Evolutionary conservation across 2,888 invertebrate genomes (phyloP), one percentile per base, ranked within the genome.

Genomic region (Lasioglossum calceatum): DNA sequence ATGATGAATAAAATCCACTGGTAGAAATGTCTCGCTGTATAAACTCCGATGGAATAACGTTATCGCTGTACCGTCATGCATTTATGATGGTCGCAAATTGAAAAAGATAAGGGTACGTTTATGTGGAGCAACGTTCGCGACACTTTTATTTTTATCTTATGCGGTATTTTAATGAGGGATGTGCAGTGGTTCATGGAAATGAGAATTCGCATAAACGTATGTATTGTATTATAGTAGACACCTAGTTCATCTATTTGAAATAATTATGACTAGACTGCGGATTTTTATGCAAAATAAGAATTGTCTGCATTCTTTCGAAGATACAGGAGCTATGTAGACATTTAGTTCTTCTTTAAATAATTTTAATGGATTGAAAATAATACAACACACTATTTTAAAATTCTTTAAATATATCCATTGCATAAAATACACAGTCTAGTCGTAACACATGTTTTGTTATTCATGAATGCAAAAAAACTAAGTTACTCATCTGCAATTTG

Each of bases 71-170:
- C 14, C 61, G 14, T 27, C 61, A 32, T 27, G 14, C 61, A 27
- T 32, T 32, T 27, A 5, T 16, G 27, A 61, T 27, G 27, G 27
- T 27, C 27, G 5, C 61, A 32, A 61, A 61, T 27, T 14, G 27
- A 64, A 54, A 54, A n/a, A 3, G n/a, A n/a, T 54, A n/a, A 54
- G 2, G 10, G 54, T 4, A n/a, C 23, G 23, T 54, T 54, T n/a
- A n/a, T 54, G 23, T 8, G 23, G 7, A 23, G 50, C 19, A 14
- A 19, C 27, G 58, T 54, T 75, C 44, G 72, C 86, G 77, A 88
- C 70, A 61, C 50, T 70, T 64, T 70, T 54, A 64, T 32, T 64
- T 64, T 64, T 64, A 64, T 5, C 16, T 64, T 36, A 32, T 23
- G 23, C 23, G 23, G 3, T 54, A n/a, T 54, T 54, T 23, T 10